A percentile compares a stretch with the other conserved stretches of the same genome.
phyloP scores from a whole-genome alignment of 2,113 vertebrate genomes.

The Nyctereutes procyonoides region DNA sequence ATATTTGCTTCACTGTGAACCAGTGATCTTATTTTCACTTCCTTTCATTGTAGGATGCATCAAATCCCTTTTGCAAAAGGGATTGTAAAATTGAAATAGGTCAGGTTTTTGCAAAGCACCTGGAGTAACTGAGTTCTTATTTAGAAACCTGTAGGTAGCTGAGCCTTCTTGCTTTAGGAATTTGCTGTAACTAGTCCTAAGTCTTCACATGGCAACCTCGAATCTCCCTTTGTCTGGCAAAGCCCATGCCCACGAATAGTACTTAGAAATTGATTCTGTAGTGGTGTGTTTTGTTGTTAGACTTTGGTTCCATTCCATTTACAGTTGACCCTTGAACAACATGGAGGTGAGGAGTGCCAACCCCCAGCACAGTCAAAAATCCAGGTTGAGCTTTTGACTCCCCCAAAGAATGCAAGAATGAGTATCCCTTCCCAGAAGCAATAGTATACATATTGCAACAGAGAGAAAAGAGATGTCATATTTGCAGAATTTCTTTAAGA shows the following conservation, averaged over 20 bases:
- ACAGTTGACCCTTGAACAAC: not conserved
- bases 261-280: not conserved
- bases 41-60: not conserved
- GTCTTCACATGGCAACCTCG: not conserved
- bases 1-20: not conserved
- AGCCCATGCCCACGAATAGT: not conserved
- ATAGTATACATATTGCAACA: not conserved
- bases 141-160: not conserved
- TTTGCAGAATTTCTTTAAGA: conserved; percentile 14
- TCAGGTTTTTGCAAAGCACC: not conserved
- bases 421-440: not conserved
- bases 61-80: not conserved
- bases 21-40: not conserved
- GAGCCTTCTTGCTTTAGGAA: not conserved
- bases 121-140: not conserved
- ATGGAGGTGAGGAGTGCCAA: not conserved
- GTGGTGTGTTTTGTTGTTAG: not conserved
- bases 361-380: not conserved
- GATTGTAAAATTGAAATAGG: not conserved
- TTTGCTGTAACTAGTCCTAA: not conserved
- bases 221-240: not conserved
- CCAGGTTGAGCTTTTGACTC: not conserved
- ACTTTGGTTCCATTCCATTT: not conserved
- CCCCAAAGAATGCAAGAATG: not conserved
- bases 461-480: not conserved